Conservation (phyloP, 2,113 vertebrate genomes). For the Cyanocitta stelleri region DNA sequence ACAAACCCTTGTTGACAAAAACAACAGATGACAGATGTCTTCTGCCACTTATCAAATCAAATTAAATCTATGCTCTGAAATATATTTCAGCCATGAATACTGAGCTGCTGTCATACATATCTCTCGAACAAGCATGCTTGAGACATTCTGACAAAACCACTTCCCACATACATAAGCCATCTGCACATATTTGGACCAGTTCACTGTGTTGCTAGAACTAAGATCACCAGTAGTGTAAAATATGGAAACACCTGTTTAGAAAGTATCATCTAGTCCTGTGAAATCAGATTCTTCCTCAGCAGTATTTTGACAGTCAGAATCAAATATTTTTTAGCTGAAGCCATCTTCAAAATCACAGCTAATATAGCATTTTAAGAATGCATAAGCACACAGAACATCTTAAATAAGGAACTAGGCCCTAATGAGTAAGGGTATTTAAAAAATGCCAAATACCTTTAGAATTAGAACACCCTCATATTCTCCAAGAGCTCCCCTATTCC, state of each 20-base stretch:
- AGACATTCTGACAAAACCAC: conserved; percentile 7
- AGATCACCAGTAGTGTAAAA: neutral
- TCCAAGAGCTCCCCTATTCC: neutral
- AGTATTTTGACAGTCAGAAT: neutral
- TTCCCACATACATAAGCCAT: neutral
- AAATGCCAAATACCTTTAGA: neutral
- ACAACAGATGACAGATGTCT: neutral
- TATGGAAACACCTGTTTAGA: neutral
- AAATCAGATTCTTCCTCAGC: neutral
- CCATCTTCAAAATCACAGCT: neutral
- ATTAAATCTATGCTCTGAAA: conserved; percentile 25
- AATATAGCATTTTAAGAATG: neutral
- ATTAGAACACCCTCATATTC: neutral
- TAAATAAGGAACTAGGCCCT: neutral
- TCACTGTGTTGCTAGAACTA: neutral
- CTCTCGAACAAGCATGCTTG: neutral
- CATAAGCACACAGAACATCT: neutral
- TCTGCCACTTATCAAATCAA: neutral
- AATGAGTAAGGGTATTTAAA: neutral
- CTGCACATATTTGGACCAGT: neutral
- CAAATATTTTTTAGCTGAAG: neutral
- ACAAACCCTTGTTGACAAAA: neutral
- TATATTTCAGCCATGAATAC: conserved; percentile 5
- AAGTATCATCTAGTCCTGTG: neutral
- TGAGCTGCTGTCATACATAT: neutral